Conservation (phyloP, 2,797 vertebrate species). For the Halcyon chelicuti region DNA sequence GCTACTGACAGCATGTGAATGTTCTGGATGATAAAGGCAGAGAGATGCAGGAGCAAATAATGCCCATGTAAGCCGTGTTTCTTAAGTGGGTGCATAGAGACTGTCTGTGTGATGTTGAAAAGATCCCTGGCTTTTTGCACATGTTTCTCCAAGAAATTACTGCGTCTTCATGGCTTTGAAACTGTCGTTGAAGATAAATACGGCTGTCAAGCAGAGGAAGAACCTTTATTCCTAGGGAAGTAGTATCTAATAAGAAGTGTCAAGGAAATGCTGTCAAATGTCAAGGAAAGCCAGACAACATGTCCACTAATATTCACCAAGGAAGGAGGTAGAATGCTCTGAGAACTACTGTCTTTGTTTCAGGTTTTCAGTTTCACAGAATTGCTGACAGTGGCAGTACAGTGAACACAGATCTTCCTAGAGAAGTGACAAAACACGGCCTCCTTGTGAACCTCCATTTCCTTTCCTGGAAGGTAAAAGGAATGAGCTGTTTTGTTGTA, state of each 20-base stretch:
- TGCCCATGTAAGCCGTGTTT: neutral
- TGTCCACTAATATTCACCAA: neutral
- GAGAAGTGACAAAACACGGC: neutral
- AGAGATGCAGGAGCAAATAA: neutral
- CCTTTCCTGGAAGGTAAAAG: neutral
- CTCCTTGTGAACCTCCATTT: neutral
- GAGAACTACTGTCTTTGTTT: neutral
- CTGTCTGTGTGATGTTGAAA: neutral
- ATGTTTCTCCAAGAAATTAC: neutral
- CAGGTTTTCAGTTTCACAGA: neutral
- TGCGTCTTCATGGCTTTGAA: constrained; percentile 10
- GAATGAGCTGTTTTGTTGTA: neutral
- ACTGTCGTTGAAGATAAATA: neutral
- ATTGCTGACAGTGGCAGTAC: neutral
- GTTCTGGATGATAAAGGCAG: neutral
- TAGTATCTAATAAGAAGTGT: constrained; percentile 85
- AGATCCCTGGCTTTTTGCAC: neutral
- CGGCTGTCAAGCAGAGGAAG: neutral
- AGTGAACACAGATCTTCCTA: neutral
- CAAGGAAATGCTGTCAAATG: constrained; percentile 58
- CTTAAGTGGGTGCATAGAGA: neutral
- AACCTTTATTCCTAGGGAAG: constrained; percentile 77
- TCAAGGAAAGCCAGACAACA: neutral
- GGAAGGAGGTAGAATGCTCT: neutral
- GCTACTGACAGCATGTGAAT: neutral